A percentile compares a stretch with the other conserved stretches of the same genome.
Evolutionary conservation across 2,888 invertebrate genomes (phyloP).

Genomic region (Ormyrus pomaceus): DNA sequence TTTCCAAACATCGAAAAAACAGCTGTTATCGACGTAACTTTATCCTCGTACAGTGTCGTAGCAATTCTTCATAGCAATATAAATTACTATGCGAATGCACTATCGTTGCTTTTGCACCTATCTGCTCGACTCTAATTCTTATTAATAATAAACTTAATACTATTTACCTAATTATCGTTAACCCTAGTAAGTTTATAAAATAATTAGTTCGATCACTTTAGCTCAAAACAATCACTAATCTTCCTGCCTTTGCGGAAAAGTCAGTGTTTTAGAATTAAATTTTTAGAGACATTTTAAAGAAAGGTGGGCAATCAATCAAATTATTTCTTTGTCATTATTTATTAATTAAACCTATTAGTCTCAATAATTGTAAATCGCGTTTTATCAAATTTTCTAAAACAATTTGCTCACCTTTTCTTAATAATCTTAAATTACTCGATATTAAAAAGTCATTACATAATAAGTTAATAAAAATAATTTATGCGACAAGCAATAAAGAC

Average conservation of each 20-base stretch:
- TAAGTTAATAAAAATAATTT: slow-evolving; percentile 59
- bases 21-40: slow-evolving; percentile 19
- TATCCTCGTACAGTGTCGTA: slow-evolving; percentile 43
- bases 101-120: slow-evolving; percentile 51
- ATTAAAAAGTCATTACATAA: slow-evolving; percentile 1
- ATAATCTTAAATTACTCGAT: slow-evolving; percentile 3
- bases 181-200: slow-evolving; percentile 31
- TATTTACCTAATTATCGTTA: slow-evolving; percentile 40
- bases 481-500: slow-evolving; percentile 71
- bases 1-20: slow-evolving; percentile 46
- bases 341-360: not conserved
- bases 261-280: slow-evolving; percentile 44
- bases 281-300: slow-evolving; percentile 39
- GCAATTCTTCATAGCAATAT: slow-evolving; percentile 50
- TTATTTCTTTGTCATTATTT: not conserved
- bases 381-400: not conserved
- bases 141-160: slow-evolving; percentile 40
- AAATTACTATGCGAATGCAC: slow-evolving; percentile 29
- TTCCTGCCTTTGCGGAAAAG: slow-evolving; percentile 36
- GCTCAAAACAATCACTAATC: slow-evolving; percentile 51
- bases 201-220: slow-evolving; percentile 45
- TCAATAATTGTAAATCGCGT: not conserved
- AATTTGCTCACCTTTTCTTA: slow-evolving; percentile 6
- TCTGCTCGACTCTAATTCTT: slow-evolving; percentile 41
- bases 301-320: slow-evolving; percentile 30